Evolutionary conservation across 2,888 invertebrate genomes (phyloP), one percentile per base, ranked within the genome.

Genomic region (Anoplius nigerrimus): DNA sequence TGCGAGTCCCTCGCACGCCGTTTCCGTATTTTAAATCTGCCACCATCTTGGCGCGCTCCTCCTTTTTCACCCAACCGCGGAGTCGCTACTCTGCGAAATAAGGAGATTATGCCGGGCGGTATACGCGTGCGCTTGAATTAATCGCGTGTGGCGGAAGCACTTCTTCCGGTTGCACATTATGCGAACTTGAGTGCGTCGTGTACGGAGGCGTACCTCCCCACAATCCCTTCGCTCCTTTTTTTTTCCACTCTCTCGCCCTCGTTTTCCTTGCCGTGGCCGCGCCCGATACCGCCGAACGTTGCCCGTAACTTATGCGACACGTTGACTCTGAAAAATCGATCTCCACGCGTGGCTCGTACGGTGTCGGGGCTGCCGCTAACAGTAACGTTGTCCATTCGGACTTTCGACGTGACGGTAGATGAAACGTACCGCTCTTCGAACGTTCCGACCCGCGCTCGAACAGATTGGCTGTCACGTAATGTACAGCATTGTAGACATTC

Each of bases 61-160:
- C 8, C n/a, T 48, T 48, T 16, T 4, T 16, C 16, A 1, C 18
- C 42, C 42, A 42, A 8, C 16, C n/a, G 18, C 48, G 16, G 42
- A 13, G 11, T 13, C 34, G 11, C 34, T 34, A 34, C 34, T 16
- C 27, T 22, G 53, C 58, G 53, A 62, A 59, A 48, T 63, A 62
- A 55, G 55, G 43, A 56, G 27, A 8, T 43, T n/a, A 21, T 5
- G 24, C 27, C 16, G 45, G 22, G 65, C 16, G 21, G 48, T 18
- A 56, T 61, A 64, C 67, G 27, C 74, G 69, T 74, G 73, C 67
- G 65, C 61, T 52, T 53, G 70, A 74, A 74, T 74, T 74, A 74
- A 74, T 73, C 60, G 62, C 13, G 62, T 48, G 54, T 58, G 60
- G 45, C 51, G 54, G 34, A 34, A 55, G 20, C 16, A 34, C 64